Conservation (phyloP, 2,888 invertebrate species). For the Marronus borbonicus region DNA sequence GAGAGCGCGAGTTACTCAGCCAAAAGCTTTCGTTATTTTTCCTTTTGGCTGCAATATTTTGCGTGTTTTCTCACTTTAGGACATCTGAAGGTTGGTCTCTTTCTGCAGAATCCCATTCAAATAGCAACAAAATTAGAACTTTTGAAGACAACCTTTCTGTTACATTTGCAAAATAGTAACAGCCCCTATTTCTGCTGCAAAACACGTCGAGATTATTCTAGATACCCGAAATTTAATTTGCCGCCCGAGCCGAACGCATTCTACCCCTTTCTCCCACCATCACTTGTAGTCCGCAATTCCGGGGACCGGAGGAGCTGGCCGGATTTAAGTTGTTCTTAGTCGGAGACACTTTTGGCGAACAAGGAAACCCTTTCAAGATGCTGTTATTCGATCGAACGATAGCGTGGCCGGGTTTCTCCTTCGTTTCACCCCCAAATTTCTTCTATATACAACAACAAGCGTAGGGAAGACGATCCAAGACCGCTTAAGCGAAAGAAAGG, state of each 20-base stretch:
- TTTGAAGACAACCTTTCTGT: too few relatives aligned
- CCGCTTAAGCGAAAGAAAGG: background rate
- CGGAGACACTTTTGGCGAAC: constrained; percentile 44
- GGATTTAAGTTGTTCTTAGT: constrained; percentile 41
- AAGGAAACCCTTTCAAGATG: constrained; percentile 49
- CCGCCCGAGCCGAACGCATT: background rate
- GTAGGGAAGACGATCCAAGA: background rate
- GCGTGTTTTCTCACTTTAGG: too few relatives aligned
- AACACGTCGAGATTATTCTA: background rate
- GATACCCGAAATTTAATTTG: constrained; percentile 20
- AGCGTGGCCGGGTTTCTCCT: background rate
- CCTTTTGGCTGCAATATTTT: too few relatives aligned
- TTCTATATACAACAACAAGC: background rate
- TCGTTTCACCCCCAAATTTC: background rate
- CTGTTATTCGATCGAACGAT: constrained; percentile 39
- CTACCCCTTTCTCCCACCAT: background rate
- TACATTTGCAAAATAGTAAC: too few relatives aligned
- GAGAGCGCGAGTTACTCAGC: too few relatives aligned
- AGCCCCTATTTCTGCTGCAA: too few relatives aligned
- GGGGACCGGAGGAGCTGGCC: constrained; percentile 8
- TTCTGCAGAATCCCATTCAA: too few relatives aligned
- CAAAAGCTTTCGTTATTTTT: too few relatives aligned
- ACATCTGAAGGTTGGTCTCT: too few relatives aligned
- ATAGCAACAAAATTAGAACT: too few relatives aligned
- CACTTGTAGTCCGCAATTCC: constrained; percentile 11